These are phyloP conservation scores for Oceanites oceanicus DNA, from an alignment of 2,113 vertebrate species.

Conservation along the genomic window DNA sequence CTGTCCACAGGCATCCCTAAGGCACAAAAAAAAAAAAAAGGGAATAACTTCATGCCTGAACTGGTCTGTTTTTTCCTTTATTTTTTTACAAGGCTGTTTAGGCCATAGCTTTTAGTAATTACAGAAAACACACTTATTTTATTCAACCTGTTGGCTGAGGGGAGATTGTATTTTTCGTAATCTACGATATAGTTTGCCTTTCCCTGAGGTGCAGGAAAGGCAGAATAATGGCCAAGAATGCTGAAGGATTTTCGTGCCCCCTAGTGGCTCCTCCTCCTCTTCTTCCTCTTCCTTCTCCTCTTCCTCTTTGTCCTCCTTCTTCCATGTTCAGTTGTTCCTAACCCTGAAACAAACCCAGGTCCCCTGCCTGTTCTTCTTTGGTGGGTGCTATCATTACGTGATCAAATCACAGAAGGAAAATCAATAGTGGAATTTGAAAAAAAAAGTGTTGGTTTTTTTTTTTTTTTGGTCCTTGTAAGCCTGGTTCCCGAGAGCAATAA, in stretches of 20 bases:
- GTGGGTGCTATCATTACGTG: background rate
- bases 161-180: background rate
- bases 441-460: background rate
- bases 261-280: background rate
- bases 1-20: background rate
- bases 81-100: background rate
- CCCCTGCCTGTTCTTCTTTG: background rate
- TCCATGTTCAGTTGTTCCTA: background rate
- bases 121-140: background rate
- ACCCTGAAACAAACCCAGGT: background rate
- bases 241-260: background rate
- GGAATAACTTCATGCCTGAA: background rate
- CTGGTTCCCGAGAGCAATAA: background rate
- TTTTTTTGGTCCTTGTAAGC: background rate
- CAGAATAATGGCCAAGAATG: background rate
- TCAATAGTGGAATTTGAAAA: background rate
- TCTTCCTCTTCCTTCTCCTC: background rate
- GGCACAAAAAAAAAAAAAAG: background rate
- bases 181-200: background rate
- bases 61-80: background rate
- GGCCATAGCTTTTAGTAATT: background rate
- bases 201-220: background rate
- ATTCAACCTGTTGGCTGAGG: background rate
- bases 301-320: background rate
- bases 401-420: background rate